Evolutionary conservation across 2,888 invertebrate genomes (phyloP).

Genomic region (Tinea pellionella): DNA sequence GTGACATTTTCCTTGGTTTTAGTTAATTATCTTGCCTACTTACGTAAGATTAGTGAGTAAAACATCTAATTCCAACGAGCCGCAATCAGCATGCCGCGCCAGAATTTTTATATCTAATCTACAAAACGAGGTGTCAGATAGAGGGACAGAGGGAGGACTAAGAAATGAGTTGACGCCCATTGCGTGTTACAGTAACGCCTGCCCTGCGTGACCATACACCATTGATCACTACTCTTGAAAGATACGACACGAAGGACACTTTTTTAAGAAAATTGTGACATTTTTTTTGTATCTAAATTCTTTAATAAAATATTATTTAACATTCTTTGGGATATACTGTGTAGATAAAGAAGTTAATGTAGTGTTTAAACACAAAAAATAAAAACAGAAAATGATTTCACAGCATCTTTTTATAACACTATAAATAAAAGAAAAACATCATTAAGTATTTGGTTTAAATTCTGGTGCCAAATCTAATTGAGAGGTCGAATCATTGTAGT

Average conservation of each 20-base stretch:
- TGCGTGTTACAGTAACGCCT: conserved; percentile 15
- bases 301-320: neutral
- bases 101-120: conserved; percentile 40
- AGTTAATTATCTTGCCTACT: neutral
- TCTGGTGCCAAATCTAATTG: too few relatives aligned
- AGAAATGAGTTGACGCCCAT: conserved; percentile 28
- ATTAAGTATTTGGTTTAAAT: too few relatives aligned
- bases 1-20: neutral
- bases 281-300: conserved; percentile 3
- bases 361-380: too few relatives aligned
- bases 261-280: conserved; percentile 19
- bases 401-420: too few relatives aligned
- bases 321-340: neutral
- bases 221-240: conserved; percentile 52
- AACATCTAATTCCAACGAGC: neutral
- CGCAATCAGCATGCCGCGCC: conserved; percentile 2
- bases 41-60: neutral
- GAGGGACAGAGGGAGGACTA: conserved; percentile 34
- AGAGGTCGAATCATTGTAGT: too few relatives aligned
- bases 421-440: too few relatives aligned
- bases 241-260: conserved; percentile 48
- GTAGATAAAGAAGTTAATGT: neutral
- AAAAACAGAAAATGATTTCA: too few relatives aligned
- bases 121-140: conserved; percentile 39
- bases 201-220: conserved; percentile 46